Base-by-base conservation (phyloP, 2,113 vertebrate genomes). In the Coptodon rendalli region DNA sequence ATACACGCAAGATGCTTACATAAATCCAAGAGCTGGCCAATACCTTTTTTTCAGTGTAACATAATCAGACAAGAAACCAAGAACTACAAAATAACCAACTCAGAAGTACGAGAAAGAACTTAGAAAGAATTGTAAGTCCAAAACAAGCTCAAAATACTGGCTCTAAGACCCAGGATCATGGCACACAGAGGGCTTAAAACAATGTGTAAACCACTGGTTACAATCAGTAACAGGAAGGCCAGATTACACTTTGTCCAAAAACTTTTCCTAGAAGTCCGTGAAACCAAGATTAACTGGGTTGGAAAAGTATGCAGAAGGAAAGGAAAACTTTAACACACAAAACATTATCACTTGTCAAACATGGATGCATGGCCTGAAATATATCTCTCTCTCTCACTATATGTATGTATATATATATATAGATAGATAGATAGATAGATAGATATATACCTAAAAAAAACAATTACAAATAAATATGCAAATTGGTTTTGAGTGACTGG, bases 81-180 rank as follows among this genome's bases (percentile, higher is more conserved):
- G 17, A 36, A 66, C 61, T n/a, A 66, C 61, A 66, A 66, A 66
- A 66, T 7, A 36, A 66, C 31, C 9, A 66, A 36, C 0, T 36
- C 61, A 66, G 61, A 66, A n/a, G 31, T n/a, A 36, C 3, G 9
- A 63, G 59, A 63, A n/a, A 63, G 31, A 63, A 63, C 7, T 36
- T 36, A 36, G 36, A 9, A 36, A 36, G 36, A 36, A 36, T 9
- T 8, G 2, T 7, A 36, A 9, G 36, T 38, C 36, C 9, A 38
- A 38, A 38, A 38, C 6, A 63, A 63, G 31, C 9, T 63, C 17
- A 63, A 36, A 63, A 36, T 63, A 1, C 2, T 11, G 31, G 59
- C 17, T 0, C 29, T 36, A 0, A 36, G 31, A n/a, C 2, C 29
- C 59, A 63, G 59, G 9, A n/a, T 0, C 59, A n/a, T 5, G 31